Conservation (phyloP, 2,113 vertebrate species). For the Oostethus manadensis region DNA sequence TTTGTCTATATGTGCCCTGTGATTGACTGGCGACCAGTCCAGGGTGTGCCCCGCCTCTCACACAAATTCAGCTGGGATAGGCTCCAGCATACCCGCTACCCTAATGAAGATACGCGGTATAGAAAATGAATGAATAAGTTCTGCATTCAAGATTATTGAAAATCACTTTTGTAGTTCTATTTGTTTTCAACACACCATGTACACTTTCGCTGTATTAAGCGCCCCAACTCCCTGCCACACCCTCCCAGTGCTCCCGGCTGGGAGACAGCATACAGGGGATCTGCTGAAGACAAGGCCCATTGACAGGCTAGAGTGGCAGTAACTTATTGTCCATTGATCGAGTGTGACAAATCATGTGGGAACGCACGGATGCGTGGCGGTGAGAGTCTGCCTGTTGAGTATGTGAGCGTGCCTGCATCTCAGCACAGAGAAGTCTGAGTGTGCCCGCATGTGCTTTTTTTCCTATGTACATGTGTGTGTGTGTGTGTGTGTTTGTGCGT, state of each 20-base stretch:
- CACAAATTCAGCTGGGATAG: too few relatives aligned
- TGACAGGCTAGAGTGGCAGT: constrained; percentile 87
- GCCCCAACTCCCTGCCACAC: neutral
- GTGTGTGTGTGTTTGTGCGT: constrained; percentile 61
- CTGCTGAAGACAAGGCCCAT: constrained; percentile 79
- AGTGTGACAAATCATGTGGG: constrained; percentile 87
- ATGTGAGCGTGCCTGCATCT: constrained; percentile 68
- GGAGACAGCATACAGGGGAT: constrained; percentile 47
- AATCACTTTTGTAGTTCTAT: constrained; percentile 3
- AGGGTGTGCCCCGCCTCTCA: too few relatives aligned
- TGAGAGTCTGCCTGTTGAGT: constrained; percentile 58
- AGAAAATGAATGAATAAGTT: too few relatives aligned
- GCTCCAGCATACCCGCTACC: too few relatives aligned
- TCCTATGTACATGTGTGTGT: constrained; percentile 60
- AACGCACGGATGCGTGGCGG: constrained; percentile 74
- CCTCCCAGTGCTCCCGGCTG: constrained; percentile 17
- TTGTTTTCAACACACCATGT: constrained; percentile 9
- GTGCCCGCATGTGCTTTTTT: constrained; percentile 60
- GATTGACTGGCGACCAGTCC: too few relatives aligned
- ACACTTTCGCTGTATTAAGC: neutral
- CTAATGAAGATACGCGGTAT: too few relatives aligned
- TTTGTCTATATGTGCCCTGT: too few relatives aligned
- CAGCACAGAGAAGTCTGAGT: constrained; percentile 35
- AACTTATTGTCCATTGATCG: constrained; percentile 97
- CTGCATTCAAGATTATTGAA: too few relatives aligned